Evolutionary conservation across 2,888 invertebrate genomes (phyloP), one percentile per base, ranked within the genome.

Genomic region (Heteromurus nitidus): DNA sequence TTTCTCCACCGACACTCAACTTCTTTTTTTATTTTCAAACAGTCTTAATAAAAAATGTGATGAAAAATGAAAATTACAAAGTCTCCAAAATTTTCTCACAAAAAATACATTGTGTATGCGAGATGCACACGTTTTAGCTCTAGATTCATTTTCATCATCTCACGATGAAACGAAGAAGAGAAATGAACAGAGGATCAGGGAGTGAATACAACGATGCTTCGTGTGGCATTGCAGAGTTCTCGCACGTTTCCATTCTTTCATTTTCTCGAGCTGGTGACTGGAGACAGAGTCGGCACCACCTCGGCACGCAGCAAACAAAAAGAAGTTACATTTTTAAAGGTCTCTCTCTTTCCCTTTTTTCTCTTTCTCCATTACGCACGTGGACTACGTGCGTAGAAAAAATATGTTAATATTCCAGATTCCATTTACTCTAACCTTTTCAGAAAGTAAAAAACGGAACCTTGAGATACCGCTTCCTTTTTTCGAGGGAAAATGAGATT

Each of bases 201-300:
- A 20, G 20, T 50, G 20, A 16, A 50, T 36, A 31, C 22, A 62
- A 31, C 31, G 31, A 62, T 47, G 44, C 24, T 60, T 13, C 50
- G 18, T 20, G 26, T 26, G 7, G 20, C 26, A 72, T 72, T 72
- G 58, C 28, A 60, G 18, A 72, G 58, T 72, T 60, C 72, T 72
- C 30, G 72, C 72, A 72, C 72, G 72, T 72, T 47, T 60, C 44
- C 72, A 60, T 60, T 72, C 44, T 72, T 60, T 11, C 44, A 30
- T 36, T 30, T 55, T 22, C 58, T 58, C 55, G 55, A 36, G 11
- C 13, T 42, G 42, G n/a, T n/a, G n/a, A n/a, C n/a, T n/a, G n/a
- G n/a, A 65, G 24, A 65, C 65, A 13, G 50, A 50, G n/a, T 18
- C 7, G 18, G 60, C 72, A 44, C 16, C 42, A 26, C 69, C 26